Evolutionary conservation across 2,113 vertebrate genomes (phyloP).

Genomic region (Trichomycterus rosablanca): DNA sequence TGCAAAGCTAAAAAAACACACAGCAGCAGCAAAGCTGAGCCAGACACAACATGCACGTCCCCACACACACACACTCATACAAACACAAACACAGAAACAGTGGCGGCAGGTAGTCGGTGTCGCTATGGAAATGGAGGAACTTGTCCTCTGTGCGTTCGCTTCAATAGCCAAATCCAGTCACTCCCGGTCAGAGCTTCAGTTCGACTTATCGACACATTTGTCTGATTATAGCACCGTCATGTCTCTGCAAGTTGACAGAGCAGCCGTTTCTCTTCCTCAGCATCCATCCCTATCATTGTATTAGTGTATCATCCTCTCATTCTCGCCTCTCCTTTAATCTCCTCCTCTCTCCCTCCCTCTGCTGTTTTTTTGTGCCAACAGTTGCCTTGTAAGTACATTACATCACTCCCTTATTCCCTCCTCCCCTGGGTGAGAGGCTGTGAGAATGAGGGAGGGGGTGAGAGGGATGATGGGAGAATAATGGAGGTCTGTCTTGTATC

Average conservation of each 20-base stretch:
- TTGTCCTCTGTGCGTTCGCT: background rate
- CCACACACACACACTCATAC: conserved; percentile 23
- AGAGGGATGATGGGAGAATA: conserved; percentile 16
- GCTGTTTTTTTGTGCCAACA: conserved; percentile 58
- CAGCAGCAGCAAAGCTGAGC: conserved; percentile 21
- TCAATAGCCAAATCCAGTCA: conserved; percentile 6
- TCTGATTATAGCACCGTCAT: conserved; percentile 32
- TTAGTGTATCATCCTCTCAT: too few relatives aligned
- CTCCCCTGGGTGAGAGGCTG: conserved; percentile 29
- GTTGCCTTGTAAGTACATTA: conserved; percentile 60
- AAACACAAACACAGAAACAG: conserved; percentile 35
- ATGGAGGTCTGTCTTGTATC: conserved; percentile 39
- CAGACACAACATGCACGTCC: conserved; percentile 33
- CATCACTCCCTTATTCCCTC: conserved; percentile 54
- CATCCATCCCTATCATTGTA: conserved; percentile 6
- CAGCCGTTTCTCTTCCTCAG: conserved; percentile 11
- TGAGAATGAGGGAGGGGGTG: background rate
- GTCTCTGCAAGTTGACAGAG: conserved; percentile 17
- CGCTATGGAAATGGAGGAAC: conserved; percentile 22
- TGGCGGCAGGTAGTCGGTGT: conserved; percentile 33
- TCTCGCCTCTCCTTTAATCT: conserved; percentile 13
- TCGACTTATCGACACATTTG: background rate
- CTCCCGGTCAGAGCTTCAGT: background rate
- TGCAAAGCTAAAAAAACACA: conserved; percentile 38
- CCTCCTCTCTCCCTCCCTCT: conserved; percentile 27